phyloP scores from a whole-genome alignment of 92 coral and sea anemone genomes.

The Parazoanthus darwini region DNA sequence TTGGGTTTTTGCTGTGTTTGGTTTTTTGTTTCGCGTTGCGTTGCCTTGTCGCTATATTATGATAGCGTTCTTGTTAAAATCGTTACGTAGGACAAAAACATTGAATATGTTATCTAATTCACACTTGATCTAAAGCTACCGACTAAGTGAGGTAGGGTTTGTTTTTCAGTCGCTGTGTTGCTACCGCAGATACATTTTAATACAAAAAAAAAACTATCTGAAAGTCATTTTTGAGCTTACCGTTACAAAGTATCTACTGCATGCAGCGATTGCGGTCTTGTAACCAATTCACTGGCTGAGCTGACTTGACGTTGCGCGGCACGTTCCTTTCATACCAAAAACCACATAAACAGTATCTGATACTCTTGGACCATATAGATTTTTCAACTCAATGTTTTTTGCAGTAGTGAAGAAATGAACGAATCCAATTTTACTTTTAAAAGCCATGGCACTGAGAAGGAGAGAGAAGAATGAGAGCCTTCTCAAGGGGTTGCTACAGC shows the following conservation, averaged over 20 bases:
- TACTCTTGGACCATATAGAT: not conserved
- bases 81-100: too few relatives aligned
- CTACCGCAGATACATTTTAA: too few relatives aligned
- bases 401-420: not conserved
- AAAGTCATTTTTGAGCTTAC: not conserved
- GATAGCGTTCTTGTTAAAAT: not conserved
- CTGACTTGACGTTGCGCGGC: not conserved
- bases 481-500: not conserved
- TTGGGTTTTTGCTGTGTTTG: too few relatives aligned
- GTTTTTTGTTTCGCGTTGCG: not conserved
- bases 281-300: too few relatives aligned
- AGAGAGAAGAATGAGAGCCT: not conserved
- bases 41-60: not conserved
- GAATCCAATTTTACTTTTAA: too few relatives aligned
- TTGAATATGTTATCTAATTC: too few relatives aligned
- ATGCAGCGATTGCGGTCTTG: too few relatives aligned
- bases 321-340: not conserved
- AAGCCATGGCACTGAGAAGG: not conserved
- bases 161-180: not conserved
- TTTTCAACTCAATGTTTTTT: not conserved
- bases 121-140: not conserved
- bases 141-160: not conserved
- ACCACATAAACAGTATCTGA: too few relatives aligned
- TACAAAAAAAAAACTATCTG: too few relatives aligned
- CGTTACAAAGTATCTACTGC: not conserved